Conservation (phyloP, 2,797 vertebrate genomes). For the Enteromius viviparus region DNA sequence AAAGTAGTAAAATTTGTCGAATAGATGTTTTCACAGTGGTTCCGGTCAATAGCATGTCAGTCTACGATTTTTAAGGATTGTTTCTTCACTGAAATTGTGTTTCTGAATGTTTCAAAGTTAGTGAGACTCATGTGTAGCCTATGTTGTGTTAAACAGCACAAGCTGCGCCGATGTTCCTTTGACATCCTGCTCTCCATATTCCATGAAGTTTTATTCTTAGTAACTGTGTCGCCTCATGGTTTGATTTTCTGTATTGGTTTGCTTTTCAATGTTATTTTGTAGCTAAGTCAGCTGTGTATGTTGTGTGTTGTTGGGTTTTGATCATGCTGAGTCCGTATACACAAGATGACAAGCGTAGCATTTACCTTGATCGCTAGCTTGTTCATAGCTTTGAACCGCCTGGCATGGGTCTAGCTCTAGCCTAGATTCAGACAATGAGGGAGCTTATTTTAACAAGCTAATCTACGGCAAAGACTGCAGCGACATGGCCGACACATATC, state of each 20-base stretch:
- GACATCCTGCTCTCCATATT: slow-evolving; percentile 7
- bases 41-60: slow-evolving; percentile 3
- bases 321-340: slow-evolving; percentile 68
- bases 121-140: no score
- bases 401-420: slow-evolving; percentile 70
- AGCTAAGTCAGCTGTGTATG: slow-evolving; percentile 39
- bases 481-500: slow-evolving; percentile 72
- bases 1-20: slow-evolving; percentile 8
- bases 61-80: not conserved
- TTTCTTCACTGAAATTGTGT: not conserved
- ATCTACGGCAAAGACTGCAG: slow-evolving; percentile 73
- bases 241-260: slow-evolving; percentile 42
- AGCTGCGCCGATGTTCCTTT: not conserved
- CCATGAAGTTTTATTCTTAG: slow-evolving; percentile 40
- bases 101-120: not conserved
- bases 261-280: slow-evolving; percentile 34
- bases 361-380: slow-evolving; percentile 78
- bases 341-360: slow-evolving; percentile 75
- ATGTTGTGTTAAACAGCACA: not conserved
- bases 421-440: slow-evolving; percentile 69
- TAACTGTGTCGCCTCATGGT: slow-evolving; percentile 28
- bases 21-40: slow-evolving; percentile 37
- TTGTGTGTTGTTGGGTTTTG: slow-evolving; percentile 48
- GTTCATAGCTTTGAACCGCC: slow-evolving; percentile 77
- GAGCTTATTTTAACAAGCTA: slow-evolving; percentile 79